Evolutionary conservation across 2,888 invertebrate species (phyloP).

Genomic region (Fissipunctia ypsillon): DNA sequence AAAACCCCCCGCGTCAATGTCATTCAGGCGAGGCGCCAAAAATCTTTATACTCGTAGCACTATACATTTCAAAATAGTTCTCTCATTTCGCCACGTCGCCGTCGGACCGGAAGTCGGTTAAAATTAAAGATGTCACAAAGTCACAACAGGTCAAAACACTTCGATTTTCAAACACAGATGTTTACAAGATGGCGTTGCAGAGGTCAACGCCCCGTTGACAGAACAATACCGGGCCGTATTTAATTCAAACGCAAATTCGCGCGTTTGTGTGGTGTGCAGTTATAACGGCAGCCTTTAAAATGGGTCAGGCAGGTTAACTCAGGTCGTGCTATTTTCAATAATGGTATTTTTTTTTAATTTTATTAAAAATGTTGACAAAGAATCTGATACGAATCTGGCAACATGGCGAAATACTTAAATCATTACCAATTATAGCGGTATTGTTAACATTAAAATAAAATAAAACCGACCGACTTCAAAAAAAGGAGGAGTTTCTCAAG

Average conservation of each 20-base stretch:
- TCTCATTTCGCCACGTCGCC: no score
- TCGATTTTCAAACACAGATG: conserved; percentile 63
- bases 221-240: conserved; percentile 68
- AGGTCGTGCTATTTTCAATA: conserved; percentile 27
- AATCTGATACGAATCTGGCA: not conserved
- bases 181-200: conserved; percentile 62
- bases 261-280: conserved; percentile 53
- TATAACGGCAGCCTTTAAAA: conserved; percentile 52
- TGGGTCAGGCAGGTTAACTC: conserved; percentile 52
- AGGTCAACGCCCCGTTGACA: conserved; percentile 67
- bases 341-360: not conserved
- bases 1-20: no score
- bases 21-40: no score
- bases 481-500: no score
- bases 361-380: no score
- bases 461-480: no score
- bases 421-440: not conserved
- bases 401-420: not conserved
- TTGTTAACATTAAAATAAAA: not conserved
- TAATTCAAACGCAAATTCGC: conserved; percentile 69
- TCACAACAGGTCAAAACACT: conserved; percentile 27
- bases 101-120: no score
- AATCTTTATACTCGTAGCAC: no score
- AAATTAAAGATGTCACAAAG: conserved; percentile 3
- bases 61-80: no score